Percentiles rank a stretch among this genome's conserved stretches.
These are phyloP conservation scores for Gastrophysa polygoni DNA, from an alignment of 2,888 invertebrate species.

Conservation along the genomic window DNA sequence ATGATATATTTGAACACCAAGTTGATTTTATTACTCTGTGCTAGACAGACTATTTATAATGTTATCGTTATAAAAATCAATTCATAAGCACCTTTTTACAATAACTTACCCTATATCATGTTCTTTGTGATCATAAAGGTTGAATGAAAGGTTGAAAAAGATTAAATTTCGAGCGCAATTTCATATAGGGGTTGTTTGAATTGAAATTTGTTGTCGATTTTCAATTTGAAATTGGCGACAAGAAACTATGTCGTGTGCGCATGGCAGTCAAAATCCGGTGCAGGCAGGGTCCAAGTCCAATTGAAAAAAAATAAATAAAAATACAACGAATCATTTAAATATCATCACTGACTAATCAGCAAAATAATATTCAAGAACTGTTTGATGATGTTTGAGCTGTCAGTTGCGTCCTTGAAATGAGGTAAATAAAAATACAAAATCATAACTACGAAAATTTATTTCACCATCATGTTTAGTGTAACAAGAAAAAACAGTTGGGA, in stretches of 20 bases:
- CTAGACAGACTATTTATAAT: no score
- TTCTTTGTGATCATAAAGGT: no score
- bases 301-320: neutral
- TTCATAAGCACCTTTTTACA: no score
- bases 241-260: conserved; percentile 20
- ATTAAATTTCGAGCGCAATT: neutral
- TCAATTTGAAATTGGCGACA: neutral
- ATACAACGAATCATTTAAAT: neutral
- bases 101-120: no score
- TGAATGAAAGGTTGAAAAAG: no score
- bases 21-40: no score
- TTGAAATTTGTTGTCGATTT: no score
- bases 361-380: conserved; percentile 18
- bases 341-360: conserved; percentile 9
- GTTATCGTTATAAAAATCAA: no score
- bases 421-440: conserved; percentile 48
- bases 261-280: conserved; percentile 17
- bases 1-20: no score
- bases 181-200: no score
- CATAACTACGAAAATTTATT: conserved; percentile 3
- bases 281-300: neutral
- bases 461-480: conserved; percentile 6
- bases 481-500: conserved; percentile 15
- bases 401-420: conserved; percentile 39
- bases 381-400: conserved; percentile 17